Percentiles rank a stretch among this genome's conserved stretches.
Conservation (phyloP, 1,140 invertebrate genomes). For the Delia radicum region DNA sequence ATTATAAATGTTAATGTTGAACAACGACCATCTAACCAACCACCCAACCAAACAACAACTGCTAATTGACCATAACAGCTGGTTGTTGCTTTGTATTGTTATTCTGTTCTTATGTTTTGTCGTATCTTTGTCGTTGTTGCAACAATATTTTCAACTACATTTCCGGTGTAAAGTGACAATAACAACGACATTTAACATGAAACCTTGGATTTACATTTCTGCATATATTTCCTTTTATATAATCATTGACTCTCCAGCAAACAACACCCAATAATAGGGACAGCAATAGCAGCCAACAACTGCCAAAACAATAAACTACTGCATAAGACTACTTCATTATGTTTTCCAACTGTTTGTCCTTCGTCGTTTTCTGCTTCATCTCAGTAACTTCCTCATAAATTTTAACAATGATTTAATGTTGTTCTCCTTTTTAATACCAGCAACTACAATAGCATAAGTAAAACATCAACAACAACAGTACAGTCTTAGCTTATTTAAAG, state of each 20-base stretch:
- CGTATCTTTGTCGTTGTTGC: neutral
- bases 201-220: neutral
- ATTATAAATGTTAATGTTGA: neutral
- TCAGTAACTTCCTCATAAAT: neutral
- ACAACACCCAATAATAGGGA: neutral
- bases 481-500: neutral
- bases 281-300: neutral
- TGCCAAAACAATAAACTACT: neutral
- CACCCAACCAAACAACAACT: too few relatives aligned
- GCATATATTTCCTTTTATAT: neutral
- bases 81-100: neutral
- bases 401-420: neutral
- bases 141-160: neutral
- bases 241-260: neutral
- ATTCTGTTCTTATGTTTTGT: neutral
- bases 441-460: neutral
- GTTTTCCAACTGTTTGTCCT: neutral
- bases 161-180: constrained; percentile 9
- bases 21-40: neutral
- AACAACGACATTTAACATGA: neutral
- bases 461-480: neutral
- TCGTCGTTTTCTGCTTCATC: neutral
- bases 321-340: constrained; percentile 1
- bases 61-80: neutral
- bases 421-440: too few relatives aligned